Evolutionary conservation across 2,888 invertebrate species (phyloP), one percentile per base, ranked within the genome.

Genomic region (Malacosoma neustria): DNA sequence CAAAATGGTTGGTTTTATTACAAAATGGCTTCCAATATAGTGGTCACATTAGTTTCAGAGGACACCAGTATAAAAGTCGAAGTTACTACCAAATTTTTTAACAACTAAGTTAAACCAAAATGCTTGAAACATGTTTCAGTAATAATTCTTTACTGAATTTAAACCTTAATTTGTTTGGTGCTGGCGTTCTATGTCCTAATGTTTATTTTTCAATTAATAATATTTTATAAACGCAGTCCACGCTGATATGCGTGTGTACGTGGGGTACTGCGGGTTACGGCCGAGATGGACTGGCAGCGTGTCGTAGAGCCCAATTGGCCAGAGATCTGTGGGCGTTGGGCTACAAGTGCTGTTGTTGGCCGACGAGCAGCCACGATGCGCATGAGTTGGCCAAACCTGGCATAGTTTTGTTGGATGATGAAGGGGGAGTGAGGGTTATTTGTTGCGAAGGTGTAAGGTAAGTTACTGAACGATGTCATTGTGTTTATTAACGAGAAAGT

Each of bases 241-340:
- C 57, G 0, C 48, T 71, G 0, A 57, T 74, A 2, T 72, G 71
- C 54, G 71, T 80, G 1, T 73, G 69, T 48, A 53, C 80, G 1
- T 65, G 64, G 61, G 69, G 71, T 29, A 51, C 61, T 0, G 70
- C 61, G 3, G 70, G 67, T 13, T 56, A 44, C 11, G 65, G 68
- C 0, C 58, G 63, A 4, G 70, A 66, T 3, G 70, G 72, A 0
- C 40, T 45, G 1, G 58, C 58, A 1, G 72, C 73, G 0, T 38
- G 48, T 0, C 42, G 57, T 0, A 57, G 72, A 0, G 80, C 72
- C 0, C 49, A 43, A 1, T 45, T 80, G 0, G 72, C 71, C 1
- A 48, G 57, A 0, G 68, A 91, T 32, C 79, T 96, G 7, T 95
- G 96, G 94, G 76, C 87, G 0, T 6, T 22, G 22, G 22, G 22